A percentile compares a stretch with the other conserved stretches of the same genome.
These are phyloP conservation scores for Synergus laeviventris DNA, from an alignment of 2,888 invertebrate species.

Conservation along the genomic window DNA sequence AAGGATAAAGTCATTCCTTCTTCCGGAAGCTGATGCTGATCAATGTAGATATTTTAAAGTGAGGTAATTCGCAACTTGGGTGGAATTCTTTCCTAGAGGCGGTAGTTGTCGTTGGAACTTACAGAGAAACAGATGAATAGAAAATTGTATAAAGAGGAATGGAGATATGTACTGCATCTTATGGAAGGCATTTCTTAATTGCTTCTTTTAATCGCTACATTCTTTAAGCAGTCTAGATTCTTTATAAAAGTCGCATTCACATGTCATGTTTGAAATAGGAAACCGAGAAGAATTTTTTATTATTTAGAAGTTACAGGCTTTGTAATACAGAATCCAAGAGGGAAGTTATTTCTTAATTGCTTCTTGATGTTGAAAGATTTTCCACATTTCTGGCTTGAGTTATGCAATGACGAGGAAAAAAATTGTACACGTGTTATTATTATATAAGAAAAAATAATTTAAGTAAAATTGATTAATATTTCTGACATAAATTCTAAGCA, in stretches of 20 bases:
- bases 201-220: neutral
- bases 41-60: neutral
- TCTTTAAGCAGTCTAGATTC: neutral
- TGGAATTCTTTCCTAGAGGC: neutral
- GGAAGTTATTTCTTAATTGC: conserved; percentile 1
- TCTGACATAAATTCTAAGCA: neutral
- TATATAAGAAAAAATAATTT: neutral
- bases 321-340: neutral
- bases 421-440: neutral
- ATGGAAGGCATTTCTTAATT: neutral
- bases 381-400: neutral
- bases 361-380: neutral
- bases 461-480: neutral
- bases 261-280: neutral
- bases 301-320: neutral
- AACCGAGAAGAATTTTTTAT: neutral
- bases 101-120: neutral
- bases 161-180: neutral
- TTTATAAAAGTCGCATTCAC: neutral
- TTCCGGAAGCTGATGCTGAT: neutral
- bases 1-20: neutral
- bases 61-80: neutral
- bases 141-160: neutral
- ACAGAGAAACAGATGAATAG: neutral
- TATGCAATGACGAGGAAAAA: neutral